Percentiles rank a stretch among this genome's conserved stretches.
phyloP scores from a whole-genome alignment of 2,888 invertebrate species.

The Agapostemon virescens region DNA sequence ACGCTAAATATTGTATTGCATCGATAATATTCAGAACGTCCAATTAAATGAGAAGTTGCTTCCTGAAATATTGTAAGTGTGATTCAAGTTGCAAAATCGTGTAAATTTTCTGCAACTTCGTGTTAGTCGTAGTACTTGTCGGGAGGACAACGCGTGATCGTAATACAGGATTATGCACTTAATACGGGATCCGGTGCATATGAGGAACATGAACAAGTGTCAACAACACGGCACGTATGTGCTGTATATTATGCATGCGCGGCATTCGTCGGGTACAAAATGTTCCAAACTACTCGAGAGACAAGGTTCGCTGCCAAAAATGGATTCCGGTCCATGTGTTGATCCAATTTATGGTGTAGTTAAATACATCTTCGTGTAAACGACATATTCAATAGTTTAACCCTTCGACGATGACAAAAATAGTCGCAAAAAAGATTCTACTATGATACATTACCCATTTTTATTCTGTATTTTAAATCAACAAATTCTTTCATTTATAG shows the following conservation, averaged over 20 bases:
- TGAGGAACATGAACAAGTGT: neutral
- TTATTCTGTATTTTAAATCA: no score
- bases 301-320: neutral
- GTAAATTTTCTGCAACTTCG: neutral
- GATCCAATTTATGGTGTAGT: neutral
- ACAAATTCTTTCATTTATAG: no score
- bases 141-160: neutral
- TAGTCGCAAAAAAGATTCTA: no score
- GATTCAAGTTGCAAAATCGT: neutral
- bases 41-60: conserved; percentile 5
- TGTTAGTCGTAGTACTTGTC: neutral
- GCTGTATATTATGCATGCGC: neutral
- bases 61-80: neutral
- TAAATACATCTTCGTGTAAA: neutral
- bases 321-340: neutral
- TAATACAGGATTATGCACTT: neutral
- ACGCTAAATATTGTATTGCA: neutral
- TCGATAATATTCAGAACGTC: neutral
- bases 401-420: no score
- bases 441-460: no score
- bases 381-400: no score
- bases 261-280: neutral
- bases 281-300: neutral
- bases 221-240: neutral
- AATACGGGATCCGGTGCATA: neutral